Evolutionary conservation across 2,888 invertebrate species (phyloP).

Genomic region (Sarcophaga caerulescens): DNA sequence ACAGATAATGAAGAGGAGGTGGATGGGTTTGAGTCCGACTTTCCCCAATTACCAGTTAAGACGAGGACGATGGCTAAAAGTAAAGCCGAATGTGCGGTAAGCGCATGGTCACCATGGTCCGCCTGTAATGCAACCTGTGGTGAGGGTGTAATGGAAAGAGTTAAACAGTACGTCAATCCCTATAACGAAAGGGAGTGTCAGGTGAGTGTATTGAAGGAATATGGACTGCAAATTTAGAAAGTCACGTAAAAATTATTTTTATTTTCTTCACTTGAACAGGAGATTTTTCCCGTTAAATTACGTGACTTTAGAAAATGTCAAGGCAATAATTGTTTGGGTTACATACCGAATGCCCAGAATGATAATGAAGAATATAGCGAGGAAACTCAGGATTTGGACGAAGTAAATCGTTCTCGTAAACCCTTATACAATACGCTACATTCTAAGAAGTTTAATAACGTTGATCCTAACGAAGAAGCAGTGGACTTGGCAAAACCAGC

Average conservation of each 20-base stretch:
- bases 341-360: constrained; percentile 73
- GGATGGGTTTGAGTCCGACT: neutral
- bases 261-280: constrained; percentile 9
- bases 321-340: constrained; percentile 72
- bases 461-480: neutral
- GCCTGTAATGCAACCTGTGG: constrained; percentile 88
- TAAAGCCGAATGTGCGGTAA: constrained; percentile 85
- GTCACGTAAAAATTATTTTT: neutral
- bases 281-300: constrained; percentile 35
- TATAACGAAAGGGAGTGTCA: constrained; percentile 84
- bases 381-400: neutral
- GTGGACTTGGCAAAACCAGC: constrained; percentile 16
- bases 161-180: constrained; percentile 84
- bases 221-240: neutral
- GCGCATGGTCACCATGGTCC: constrained; percentile 89
- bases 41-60: constrained; percentile 31
- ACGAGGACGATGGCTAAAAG: neutral
- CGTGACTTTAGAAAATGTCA: constrained; percentile 69
- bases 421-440: neutral
- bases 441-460: constrained; percentile 2
- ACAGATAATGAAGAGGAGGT: neutral
- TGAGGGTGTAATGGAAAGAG: constrained; percentile 85
- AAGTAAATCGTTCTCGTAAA: neutral
- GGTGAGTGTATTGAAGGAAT: constrained; percentile 72
- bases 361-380: constrained; percentile 67